Evolutionary conservation across 2,888 invertebrate genomes (phyloP), one percentile per base, ranked within the genome.

Genomic region (Hypolimnas misippus): DNA sequence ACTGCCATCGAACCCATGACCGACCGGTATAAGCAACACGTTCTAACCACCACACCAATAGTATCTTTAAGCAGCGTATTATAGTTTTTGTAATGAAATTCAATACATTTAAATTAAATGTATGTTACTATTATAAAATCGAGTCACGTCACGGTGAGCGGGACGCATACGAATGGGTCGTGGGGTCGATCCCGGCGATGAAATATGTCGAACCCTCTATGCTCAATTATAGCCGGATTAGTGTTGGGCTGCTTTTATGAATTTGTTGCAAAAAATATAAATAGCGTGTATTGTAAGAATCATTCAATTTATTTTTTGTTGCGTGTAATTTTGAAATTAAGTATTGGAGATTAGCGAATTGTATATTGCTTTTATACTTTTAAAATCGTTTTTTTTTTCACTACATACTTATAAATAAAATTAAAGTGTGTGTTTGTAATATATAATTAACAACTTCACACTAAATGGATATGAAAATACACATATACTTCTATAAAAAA

Each of bases 211-310:
- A 44, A 16, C 58, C 40, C 61, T 57, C 35, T 29, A 29, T 19
- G 44, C 57, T 29, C 61, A 61, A 66, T 61, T 66, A 64, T 55
- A 58, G 57, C 25, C 10, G 60, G 61, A 66, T 64, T 64, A 63
- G 60, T 46, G 52, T 46, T 31, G 53, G 54, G 57, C 16, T 52
- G 53, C 33, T 12, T 29, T 29, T 17, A 25, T n/a, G 16, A 38
- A 25, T 33, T 60, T 54, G 31, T 46, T 51, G 29, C 33, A 52
- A 35, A 21, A 29, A 60, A 52, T 52, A 52, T 52, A 52, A 44
- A 44, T 46, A 21, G 44, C 21, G 3, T n/a, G n/a, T 46, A 46
- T 19, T 46, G 12, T 44, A 19, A 44, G 44, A 19, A 44, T 19
- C 44, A 44, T 44, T 19, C 19, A 44, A 19, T 42, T 42, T 42